phyloP scores from a whole-genome alignment of 2,113 vertebrate genomes.

The Burhinus oedicnemus region DNA sequence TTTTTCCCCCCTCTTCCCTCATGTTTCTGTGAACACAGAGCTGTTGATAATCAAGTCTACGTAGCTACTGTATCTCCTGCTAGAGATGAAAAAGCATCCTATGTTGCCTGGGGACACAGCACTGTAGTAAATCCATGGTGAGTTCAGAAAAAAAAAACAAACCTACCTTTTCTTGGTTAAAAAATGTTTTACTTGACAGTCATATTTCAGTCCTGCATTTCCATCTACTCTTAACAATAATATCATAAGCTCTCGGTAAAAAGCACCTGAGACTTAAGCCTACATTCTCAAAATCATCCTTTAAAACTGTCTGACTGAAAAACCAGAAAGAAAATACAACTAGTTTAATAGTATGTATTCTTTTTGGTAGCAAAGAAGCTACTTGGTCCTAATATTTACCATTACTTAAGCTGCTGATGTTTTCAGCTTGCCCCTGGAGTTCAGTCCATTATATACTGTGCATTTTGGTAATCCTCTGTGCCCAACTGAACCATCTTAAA shows the following conservation, averaged over 20 bases:
- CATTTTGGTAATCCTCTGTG: background rate
- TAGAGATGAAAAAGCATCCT: conserved; percentile 88
- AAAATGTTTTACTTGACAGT: background rate
- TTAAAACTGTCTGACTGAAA: background rate
- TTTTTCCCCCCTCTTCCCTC: background rate
- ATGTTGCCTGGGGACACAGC: conserved; percentile 97
- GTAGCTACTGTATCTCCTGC: conserved; percentile 93
- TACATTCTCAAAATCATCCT: background rate
- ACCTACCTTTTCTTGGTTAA: background rate
- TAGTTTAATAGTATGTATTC: background rate
- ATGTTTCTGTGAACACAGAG: conserved; percentile 73
- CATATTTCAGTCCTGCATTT: background rate
- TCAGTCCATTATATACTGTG: background rate
- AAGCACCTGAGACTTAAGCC: background rate
- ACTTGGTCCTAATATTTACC: background rate
- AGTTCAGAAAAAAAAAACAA: conserved; percentile 38
- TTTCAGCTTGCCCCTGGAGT: background rate
- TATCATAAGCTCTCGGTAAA: background rate
- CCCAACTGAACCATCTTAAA: background rate
- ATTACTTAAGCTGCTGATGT: background rate
- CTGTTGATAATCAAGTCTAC: conserved; percentile 93
- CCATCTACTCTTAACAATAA: background rate
- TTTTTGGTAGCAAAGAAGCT: background rate
- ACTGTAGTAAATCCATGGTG: conserved; percentile 92
- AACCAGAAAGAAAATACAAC: background rate